These are phyloP conservation scores for Gymnoscelis rufifasciata DNA, from an alignment of 2,888 invertebrate species.

Conservation along the genomic window DNA sequence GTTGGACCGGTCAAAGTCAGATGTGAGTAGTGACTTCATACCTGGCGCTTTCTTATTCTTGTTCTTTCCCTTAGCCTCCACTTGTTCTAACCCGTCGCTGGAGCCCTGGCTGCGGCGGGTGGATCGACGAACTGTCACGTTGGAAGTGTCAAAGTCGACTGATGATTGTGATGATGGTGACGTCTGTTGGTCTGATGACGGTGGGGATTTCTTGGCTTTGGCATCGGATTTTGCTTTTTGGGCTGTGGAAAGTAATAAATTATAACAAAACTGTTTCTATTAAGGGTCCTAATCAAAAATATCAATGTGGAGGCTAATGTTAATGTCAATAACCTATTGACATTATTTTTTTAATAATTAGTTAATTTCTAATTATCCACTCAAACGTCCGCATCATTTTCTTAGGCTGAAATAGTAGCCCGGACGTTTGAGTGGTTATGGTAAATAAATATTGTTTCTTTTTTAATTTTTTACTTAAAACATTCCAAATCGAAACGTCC, in stretches of 20 bases:
- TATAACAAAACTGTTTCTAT: too few species aligned
- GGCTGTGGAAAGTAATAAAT: constrained; percentile 19
- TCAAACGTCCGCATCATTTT: too few species aligned
- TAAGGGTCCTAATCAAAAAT: too few species aligned
- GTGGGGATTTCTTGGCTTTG: constrained; percentile 16
- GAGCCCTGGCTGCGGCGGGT: constrained; percentile 44
- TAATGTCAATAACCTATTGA: too few species aligned
- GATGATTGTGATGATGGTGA: constrained; percentile 22
- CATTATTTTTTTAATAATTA: too few species aligned
- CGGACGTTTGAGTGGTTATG: too few species aligned
- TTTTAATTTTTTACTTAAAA: too few species aligned
- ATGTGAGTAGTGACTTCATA: constrained; percentile 20
- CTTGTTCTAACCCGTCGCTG: constrained; percentile 9
- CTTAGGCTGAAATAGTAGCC: too few species aligned
- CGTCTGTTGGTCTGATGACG: constrained; percentile 1
- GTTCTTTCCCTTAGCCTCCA: constrained; percentile 17
- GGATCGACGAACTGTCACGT: constrained; percentile 53
- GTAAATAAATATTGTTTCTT: too few species aligned
- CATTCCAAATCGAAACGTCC: too few species aligned
- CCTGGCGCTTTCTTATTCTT: constrained; percentile 36
- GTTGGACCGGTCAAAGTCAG: constrained; percentile 53
- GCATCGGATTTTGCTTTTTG: constrained; percentile 39
- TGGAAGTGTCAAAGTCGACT: constrained; percentile 50
- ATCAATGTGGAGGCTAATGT: too few species aligned
- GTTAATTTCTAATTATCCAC: too few species aligned